Evolutionary conservation across 2,888 invertebrate species (phyloP), one percentile per base, ranked within the genome.

Genomic region (Lochmaea crataegi): DNA sequence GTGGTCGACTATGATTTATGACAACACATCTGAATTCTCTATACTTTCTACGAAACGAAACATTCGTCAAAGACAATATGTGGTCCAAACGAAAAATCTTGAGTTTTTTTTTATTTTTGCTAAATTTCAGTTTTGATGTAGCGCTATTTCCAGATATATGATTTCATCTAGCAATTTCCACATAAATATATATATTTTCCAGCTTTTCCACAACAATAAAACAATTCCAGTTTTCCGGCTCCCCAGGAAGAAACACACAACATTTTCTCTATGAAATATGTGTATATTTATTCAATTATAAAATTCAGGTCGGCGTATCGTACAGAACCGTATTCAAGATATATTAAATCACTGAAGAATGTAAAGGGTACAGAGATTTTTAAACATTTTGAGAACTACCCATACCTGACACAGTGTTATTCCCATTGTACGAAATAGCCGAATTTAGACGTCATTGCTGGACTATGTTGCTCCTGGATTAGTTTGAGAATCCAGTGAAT

Each of bases 141-240:
- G 53, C 42, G 53, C 58, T 16, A 67, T 67, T 67, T 67, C 45
- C 56, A 16, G 67, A 67, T 45, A 26, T 57, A n/a, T 67, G 45
- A 58, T 67, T 56, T 3, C 4, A 14, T 2, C 41, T 65, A n/a
- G 7, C 18, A 45, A 42, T 45, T 22, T 16, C 42, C 67, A 58
- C 58, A 67, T 67, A 67, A 58, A 67, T 42, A 42, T 67, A 67
- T 57, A 57, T 42, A 58, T 67, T 57, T 56, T 57, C 67, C n/a
- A 56, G 58, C 58, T 63, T 68, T 48, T 42, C 41, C 41, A 63
- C 68, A 63, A 53, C 68, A 58, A 69, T 63, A 69, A 63, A 63
- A 69, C 68, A 69, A 69, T 69, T 68, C 9, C 14, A 42, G 63
- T 63, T 63, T 51, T 53, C 41, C 42, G 63, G 63, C 53, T 69